Percentiles rank a stretch among this genome's conserved stretches.
Conservation (phyloP, 2,888 invertebrate species). For the Operophtera brumata region DNA sequence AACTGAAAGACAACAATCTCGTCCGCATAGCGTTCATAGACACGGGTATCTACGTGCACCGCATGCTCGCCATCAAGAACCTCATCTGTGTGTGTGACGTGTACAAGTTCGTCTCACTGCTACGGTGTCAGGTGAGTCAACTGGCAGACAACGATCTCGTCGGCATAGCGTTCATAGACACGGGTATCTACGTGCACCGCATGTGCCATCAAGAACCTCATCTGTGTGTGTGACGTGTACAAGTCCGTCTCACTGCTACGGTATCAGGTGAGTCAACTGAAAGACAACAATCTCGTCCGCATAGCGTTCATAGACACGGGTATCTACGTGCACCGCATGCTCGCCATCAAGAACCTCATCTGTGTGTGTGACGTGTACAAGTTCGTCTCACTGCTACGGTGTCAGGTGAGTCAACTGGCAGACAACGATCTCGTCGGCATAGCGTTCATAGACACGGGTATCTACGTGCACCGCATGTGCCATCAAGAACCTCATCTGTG, state of each 20-base stretch:
- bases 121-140: slow-evolving; percentile 83
- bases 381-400: slow-evolving; percentile 92
- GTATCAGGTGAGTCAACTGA: slow-evolving; percentile 82
- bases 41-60: slow-evolving; percentile 98
- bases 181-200: slow-evolving; percentile 97
- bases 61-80: slow-evolving; percentile 93
- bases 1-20: slow-evolving; percentile 96
- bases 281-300: slow-evolving; percentile 97
- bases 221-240: slow-evolving; percentile 97
- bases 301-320: slow-evolving; percentile 99
- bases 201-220: slow-evolving; percentile 95
- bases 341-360: slow-evolving; percentile 95
- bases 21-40: slow-evolving; percentile 99
- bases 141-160: slow-evolving; percentile 97
- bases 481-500: slow-evolving; percentile 96
- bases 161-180: slow-evolving; percentile 99
- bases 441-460: slow-evolving; percentile 99
- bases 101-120: slow-evolving; percentile 95
- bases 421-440: slow-evolving; percentile 98
- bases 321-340: slow-evolving; percentile 96
- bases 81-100: slow-evolving; percentile 97
- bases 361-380: slow-evolving; percentile 98
- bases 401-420: slow-evolving; percentile 84
- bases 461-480: slow-evolving; percentile 96
- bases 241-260: slow-evolving; percentile 96